phyloP scores from a whole-genome alignment of 2,113 vertebrate genomes.

The Hyperopisus bebe region DNA sequence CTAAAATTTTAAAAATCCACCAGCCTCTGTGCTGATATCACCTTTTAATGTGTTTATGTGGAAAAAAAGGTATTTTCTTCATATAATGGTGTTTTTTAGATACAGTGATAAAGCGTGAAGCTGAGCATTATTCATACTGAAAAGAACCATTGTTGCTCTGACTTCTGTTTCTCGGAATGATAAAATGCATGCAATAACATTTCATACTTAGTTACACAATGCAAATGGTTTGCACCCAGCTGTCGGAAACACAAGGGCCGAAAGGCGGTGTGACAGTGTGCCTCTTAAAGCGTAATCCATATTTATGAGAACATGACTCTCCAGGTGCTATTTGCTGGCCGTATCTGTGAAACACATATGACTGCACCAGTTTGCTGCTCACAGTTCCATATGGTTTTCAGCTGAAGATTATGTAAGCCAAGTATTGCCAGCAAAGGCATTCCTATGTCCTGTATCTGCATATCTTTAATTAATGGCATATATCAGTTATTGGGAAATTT shows the following conservation, averaged over 20 bases:
- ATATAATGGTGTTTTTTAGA: not conserved
- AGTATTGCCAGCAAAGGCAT: not conserved
- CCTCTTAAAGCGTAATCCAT: not conserved
- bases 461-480: not conserved
- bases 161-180: not conserved
- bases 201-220: not conserved
- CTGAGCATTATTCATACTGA: not conserved
- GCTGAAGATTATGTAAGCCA: not conserved
- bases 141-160: not conserved
- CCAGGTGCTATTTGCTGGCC: not conserved
- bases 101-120: not conserved
- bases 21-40: not conserved
- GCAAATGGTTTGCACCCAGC: not conserved
- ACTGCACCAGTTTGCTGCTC: not conserved
- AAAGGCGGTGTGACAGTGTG: not conserved
- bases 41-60: not conserved
- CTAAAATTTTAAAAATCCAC: not conserved
- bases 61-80: not conserved
- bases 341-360: not conserved
- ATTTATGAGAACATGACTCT: not conserved
- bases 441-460: not conserved
- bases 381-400: not conserved
- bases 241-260: not conserved
- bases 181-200: not conserved
- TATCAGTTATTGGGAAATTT: not conserved